Evolutionary conservation across 2,113 vertebrate genomes (phyloP), one percentile per base, ranked within the genome.

Genomic region (Hydrolagus affinis): DNA sequence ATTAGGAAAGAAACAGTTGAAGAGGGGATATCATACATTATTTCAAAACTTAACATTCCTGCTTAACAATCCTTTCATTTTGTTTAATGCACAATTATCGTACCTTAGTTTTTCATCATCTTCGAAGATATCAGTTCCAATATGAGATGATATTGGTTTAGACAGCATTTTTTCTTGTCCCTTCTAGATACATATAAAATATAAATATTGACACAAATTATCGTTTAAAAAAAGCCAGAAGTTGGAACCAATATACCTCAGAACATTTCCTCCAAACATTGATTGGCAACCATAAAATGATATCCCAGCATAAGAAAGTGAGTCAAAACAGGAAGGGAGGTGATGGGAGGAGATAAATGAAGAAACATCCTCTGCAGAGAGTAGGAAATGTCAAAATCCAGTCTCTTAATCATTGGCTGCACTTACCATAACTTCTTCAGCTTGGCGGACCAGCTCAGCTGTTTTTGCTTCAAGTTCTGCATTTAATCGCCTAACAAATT

Each of bases 401-500:
- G 57, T 62, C 76, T 64, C 62, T 30, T 9, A 15, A 8, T 64
- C 15, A 1, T 66, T 30, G 66, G 14, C 17, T 32, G 19, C 57
- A 83, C 94, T 94, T 91, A 97, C 97, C 93, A 98, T 94, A 68
- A 96, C 90, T 90, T 96, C 92, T 75, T 98, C 96, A 72, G 96
- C 95, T 89, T 98, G 94, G 86, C 87, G 92, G 32, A 97, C 95
- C 64, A 98, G 57, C 86, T 94, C 92, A 87, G 95, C 93, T 87
- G 95, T 95, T 95, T 96, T 98, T 88, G 95, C 96, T 88, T 98
- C 95, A 70, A 99, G 90, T 89, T 96, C 95, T 90, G 95, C 97
- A 92, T 99, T 99, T 86, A 96, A 86, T 86, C 91, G 90, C 88
- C 98, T 99, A 87, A 88, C 89, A 90, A 56, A 86, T 87, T 70